These are phyloP conservation scores for Gnathonemus echidnorhynchus DNA, from an alignment of 2,113 vertebrate genomes.

Conservation along the genomic window DNA sequence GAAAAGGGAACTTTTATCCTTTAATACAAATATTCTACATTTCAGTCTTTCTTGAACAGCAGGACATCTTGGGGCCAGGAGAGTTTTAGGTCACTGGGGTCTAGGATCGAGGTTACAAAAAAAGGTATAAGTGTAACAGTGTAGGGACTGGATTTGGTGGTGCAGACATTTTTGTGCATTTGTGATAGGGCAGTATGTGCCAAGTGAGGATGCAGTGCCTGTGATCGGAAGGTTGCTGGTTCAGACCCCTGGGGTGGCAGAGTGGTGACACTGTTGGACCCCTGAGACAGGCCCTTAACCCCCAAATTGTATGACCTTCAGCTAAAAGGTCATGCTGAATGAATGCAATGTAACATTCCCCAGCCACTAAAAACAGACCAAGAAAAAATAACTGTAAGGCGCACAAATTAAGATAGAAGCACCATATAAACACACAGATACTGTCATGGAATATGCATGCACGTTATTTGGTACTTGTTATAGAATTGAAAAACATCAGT, in stretches of 20 bases:
- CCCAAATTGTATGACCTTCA: not conserved
- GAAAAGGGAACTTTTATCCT: conserved; percentile 44
- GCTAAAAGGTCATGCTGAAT: not conserved
- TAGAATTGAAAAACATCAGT: not conserved
- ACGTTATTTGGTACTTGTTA: not conserved
- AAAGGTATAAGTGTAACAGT: not conserved
- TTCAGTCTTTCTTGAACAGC: not conserved
- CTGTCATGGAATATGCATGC: not conserved
- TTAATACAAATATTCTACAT: conserved; percentile 1
- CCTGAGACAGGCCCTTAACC: not conserved
- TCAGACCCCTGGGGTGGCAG: not conserved
- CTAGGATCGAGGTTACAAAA: not conserved
- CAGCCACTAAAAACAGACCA: not conserved
- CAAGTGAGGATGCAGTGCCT: not conserved
- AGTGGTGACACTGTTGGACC: not conserved
- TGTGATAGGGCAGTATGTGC: not conserved
- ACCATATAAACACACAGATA: not conserved
- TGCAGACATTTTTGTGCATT: not conserved
- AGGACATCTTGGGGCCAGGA: not conserved
- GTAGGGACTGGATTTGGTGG: not conserved
- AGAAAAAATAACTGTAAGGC: not conserved
- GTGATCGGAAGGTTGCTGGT: not conserved
- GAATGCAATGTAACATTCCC: not conserved
- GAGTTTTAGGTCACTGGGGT: not conserved
- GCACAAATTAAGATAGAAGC: not conserved